Percentiles rank a stretch among this genome's conserved stretches.
Conservation (phyloP, 2,113 vertebrate species). For the Gobiocypris rarus region DNA sequence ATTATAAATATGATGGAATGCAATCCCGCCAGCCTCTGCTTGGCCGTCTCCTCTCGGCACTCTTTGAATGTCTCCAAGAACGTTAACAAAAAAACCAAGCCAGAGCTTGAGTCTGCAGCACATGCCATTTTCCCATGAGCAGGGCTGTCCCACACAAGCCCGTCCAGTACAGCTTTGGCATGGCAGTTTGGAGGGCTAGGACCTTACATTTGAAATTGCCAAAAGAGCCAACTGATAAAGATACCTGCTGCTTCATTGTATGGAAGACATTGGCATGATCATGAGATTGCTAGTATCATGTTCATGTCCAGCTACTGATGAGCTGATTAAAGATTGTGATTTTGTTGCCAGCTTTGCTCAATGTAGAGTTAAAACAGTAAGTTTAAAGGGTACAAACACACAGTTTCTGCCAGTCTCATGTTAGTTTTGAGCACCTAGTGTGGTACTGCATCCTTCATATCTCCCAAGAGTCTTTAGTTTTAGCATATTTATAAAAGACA, state of each 20-base stretch:
- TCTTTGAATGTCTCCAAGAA: constrained; percentile 54
- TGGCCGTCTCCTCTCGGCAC: constrained; percentile 43
- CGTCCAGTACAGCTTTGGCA: constrained; percentile 38
- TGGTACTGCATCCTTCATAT: too few species aligned
- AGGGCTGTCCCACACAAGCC: constrained; percentile 43
- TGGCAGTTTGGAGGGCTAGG: constrained; percentile 27
- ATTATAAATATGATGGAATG: constrained; percentile 70
- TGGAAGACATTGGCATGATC: neutral
- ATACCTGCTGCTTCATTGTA: neutral
- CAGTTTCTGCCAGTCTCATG: too few species aligned
- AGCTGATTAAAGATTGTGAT: neutral
- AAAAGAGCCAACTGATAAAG: neutral
- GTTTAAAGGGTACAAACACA: neutral
- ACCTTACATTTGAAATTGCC: neutral
- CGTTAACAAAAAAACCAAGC: constrained; percentile 31
- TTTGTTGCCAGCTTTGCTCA: neutral
- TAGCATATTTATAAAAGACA: too few species aligned
- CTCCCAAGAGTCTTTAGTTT: too few species aligned
- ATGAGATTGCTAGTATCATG: neutral
- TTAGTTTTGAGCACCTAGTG: too few species aligned
- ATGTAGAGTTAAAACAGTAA: neutral
- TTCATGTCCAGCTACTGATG: neutral
- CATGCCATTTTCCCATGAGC: constrained; percentile 59
- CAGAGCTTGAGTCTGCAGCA: constrained; percentile 53
- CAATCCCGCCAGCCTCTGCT: constrained; percentile 54